phyloP scores from a whole-genome alignment of 2,113 vertebrate species.

The Scopus umbretta region DNA sequence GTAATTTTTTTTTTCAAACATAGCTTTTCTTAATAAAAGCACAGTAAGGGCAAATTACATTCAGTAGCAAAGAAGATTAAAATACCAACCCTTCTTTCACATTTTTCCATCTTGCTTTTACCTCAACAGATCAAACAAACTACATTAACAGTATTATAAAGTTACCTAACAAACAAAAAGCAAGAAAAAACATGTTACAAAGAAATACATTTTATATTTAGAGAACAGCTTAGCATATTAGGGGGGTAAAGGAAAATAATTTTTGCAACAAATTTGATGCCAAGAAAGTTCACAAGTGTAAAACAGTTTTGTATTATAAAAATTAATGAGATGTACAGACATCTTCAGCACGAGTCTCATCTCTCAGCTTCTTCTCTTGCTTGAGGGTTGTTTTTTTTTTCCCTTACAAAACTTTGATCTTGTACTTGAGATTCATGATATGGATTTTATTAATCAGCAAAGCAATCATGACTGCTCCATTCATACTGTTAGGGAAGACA shows the following conservation, averaged over 20 bases:
- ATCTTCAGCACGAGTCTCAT: background rate
- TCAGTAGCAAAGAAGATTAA: slow-evolving; percentile 31
- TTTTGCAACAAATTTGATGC: background rate
- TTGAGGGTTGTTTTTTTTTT: too few species aligned
- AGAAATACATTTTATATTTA: background rate
- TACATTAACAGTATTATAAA: background rate
- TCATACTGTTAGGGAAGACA: rapidly evolving
- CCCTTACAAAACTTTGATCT: background rate
- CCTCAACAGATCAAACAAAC: slow-evolving; percentile 39
- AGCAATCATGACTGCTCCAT: background rate
- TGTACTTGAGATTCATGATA: background rate
- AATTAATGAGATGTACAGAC: background rate
- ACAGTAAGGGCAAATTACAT: background rate
- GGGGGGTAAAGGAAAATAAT: background rate
- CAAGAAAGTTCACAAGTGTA: background rate
- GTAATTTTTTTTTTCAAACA: background rate
- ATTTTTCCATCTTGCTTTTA: slow-evolving; percentile 30
- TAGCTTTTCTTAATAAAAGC: slow-evolving; percentile 33
- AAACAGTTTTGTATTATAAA: background rate
- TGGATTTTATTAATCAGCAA: background rate
- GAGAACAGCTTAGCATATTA: background rate
- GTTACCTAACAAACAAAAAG: background rate
- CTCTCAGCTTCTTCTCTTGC: background rate
- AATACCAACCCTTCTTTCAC: background rate
- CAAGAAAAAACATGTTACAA: background rate